Conservation (phyloP, 2,797 vertebrate species). For the Parauchenoglanis punctatus region DNA sequence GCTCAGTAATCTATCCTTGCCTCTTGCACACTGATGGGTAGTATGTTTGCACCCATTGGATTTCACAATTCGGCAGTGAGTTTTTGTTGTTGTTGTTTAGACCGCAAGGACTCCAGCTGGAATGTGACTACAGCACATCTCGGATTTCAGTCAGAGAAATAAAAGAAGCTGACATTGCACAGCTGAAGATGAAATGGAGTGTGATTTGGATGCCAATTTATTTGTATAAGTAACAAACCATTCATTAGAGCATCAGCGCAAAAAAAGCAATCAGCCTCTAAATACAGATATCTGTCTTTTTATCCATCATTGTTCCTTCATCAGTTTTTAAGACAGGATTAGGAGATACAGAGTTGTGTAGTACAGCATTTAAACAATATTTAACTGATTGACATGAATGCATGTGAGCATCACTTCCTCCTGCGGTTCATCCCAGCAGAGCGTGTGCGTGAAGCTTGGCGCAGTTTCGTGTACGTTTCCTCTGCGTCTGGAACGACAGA, state of each 20-base stretch:
- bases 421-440: conserved; percentile 47
- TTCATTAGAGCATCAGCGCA: neutral
- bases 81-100: too few relatives aligned
- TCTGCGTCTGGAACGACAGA: conserved; percentile 31
- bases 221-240: neutral
- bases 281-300: neutral
- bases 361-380: neutral
- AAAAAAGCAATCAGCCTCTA: neutral
- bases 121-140: neutral
- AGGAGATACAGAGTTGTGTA: neutral
- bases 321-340: neutral
- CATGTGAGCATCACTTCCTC: conserved; percentile 58
- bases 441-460: conserved; percentile 36
- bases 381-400: neutral
- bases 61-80: too few relatives aligned
- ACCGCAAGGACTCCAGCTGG: too few relatives aligned
- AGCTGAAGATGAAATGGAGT: neutral
- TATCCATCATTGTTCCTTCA: neutral
- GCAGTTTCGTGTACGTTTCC: conserved; percentile 39
- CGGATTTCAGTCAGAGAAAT: neutral
- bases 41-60: too few relatives aligned
- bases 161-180: neutral
- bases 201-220: neutral
- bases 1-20: too few relatives aligned
- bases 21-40: too few relatives aligned